Evolutionary conservation across 1,140 invertebrate species (phyloP).

Genomic region (Anthonomus grandis): DNA sequence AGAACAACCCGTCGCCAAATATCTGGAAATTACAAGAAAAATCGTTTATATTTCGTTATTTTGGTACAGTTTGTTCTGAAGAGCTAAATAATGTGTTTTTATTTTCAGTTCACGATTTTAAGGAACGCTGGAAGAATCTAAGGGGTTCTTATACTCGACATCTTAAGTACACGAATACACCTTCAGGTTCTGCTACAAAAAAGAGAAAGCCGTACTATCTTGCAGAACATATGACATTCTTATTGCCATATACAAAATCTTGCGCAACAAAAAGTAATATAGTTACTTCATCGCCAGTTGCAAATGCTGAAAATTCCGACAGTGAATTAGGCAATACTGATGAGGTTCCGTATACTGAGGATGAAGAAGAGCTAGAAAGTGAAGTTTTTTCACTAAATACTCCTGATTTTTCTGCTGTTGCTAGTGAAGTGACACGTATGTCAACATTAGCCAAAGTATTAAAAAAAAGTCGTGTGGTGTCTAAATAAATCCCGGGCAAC

Average conservation of each 20-base stretch:
- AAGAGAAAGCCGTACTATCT: conserved; percentile 6
- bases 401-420: too few relatives aligned
- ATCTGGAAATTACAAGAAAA: not conserved
- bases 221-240: conserved; percentile 2
- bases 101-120: conserved; percentile 2
- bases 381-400: too few relatives aligned
- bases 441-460: too few relatives aligned
- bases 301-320: too few relatives aligned
- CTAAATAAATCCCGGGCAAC: too few relatives aligned
- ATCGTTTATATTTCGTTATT: not conserved
- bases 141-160: not conserved
- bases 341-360: too few relatives aligned
- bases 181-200: conserved; percentile 3
- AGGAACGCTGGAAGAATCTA: conserved; percentile 4
- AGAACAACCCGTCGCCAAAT: too few relatives aligned
- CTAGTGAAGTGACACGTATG: too few relatives aligned
- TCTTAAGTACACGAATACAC: not conserved
- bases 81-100: not conserved
- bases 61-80: not conserved
- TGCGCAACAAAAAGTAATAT: conserved; percentile 1
- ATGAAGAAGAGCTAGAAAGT: too few relatives aligned
- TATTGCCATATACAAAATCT: too few relatives aligned
- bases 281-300: not conserved
- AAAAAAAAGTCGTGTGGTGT: too few relatives aligned
- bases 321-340: too few relatives aligned